Percentiles rank a stretch among this genome's conserved stretches.
These are phyloP conservation scores for Clarias gariepinus DNA, from an alignment of 2,113 vertebrate genomes.

Conservation along the genomic window DNA sequence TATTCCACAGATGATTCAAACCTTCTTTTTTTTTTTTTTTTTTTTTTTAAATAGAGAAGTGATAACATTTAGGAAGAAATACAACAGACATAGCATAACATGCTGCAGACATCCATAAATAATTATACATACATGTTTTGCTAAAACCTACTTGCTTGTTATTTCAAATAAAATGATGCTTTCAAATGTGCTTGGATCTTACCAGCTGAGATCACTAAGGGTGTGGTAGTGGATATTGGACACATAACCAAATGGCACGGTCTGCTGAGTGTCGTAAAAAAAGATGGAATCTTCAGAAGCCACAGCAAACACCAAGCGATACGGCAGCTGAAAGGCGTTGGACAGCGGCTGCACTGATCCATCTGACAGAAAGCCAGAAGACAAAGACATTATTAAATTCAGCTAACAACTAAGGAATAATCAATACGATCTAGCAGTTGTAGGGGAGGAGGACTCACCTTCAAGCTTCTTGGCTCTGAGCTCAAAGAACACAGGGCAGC, in stretches of 20 bases:
- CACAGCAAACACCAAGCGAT: constrained; percentile 93
- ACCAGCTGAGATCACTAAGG: constrained; percentile 95
- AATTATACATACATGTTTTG: background rate
- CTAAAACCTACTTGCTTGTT: no score
- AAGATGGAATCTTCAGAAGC: constrained; percentile 93
- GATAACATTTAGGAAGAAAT: background rate
- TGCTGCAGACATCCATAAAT: no score
- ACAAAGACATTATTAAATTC: background rate
- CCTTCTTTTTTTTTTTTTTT: no score
- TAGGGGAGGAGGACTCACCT: constrained; percentile 65
- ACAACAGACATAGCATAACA: background rate
- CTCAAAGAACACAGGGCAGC: constrained; percentile 92
- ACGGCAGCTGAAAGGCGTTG: constrained; percentile 80
- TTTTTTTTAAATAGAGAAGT: background rate
- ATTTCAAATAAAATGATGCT: background rate
- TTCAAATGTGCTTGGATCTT: background rate
- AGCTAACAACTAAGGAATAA: no score
- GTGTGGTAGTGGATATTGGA: constrained; percentile 98
- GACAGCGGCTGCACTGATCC: constrained; percentile 56
- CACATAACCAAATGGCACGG: constrained; percentile 88
- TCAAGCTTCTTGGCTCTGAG: constrained; percentile 73
- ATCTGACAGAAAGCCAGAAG: constrained; percentile 64
- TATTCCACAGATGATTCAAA: background rate
- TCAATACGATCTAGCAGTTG: background rate
- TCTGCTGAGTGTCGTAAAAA: constrained; percentile 93